phyloP scores from a whole-genome alignment of 2,797 vertebrate genomes.

The Platyrinchus mystaceus region DNA sequence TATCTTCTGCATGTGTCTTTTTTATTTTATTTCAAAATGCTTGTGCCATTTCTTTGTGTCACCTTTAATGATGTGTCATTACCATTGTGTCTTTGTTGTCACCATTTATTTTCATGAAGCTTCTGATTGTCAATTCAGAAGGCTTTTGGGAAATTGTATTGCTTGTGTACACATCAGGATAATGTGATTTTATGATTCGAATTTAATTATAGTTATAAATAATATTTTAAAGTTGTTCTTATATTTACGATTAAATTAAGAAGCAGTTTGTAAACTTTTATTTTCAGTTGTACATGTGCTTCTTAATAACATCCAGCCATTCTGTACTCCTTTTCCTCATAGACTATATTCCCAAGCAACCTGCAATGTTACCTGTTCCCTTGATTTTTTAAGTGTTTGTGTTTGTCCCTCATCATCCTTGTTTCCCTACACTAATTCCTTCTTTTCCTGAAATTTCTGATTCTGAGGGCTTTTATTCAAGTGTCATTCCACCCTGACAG shows the following conservation, averaged over 20 bases:
- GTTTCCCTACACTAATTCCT: neutral
- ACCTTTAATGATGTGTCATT: neutral
- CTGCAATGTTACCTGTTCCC: neutral
- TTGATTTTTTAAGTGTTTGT: neutral
- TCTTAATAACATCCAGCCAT: neutral
- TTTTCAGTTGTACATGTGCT: neutral
- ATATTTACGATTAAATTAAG: neutral
- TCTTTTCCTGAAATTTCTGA: neutral
- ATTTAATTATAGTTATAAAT: neutral
- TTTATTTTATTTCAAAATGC: neutral
- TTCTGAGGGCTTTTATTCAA: neutral
- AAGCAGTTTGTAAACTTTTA: neutral
- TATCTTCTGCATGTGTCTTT: neutral
- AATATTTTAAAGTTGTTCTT: neutral
- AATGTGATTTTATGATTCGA: accelerated
- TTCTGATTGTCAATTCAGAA: neutral
- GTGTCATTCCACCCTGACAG: accelerated
- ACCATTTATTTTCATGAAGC: neutral
- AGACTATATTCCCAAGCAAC: neutral
- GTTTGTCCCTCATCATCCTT: neutral
- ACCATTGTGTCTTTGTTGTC: neutral
- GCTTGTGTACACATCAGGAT: neutral
- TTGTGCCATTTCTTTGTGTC: neutral
- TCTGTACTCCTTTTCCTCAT: neutral
- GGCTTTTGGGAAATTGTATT: neutral